Percentiles rank a stretch among this genome's conserved stretches.
Evolutionary conservation across 1,140 invertebrate genomes (phyloP).

Genomic region (Helicoverpa zea): DNA sequence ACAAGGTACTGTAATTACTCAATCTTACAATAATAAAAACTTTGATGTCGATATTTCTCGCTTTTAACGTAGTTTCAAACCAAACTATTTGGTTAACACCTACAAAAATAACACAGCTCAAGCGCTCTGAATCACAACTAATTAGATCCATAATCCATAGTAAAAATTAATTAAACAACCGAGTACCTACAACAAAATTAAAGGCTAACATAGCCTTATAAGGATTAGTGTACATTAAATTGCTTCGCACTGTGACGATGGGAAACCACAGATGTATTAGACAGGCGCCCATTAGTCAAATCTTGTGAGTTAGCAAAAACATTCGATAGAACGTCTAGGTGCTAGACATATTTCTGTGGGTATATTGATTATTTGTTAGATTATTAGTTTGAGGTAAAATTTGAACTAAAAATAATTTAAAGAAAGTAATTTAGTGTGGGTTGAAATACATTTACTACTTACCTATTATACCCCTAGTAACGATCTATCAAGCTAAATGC

Average conservation of each 20-base stretch:
- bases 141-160: background rate
- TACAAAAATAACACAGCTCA: background rate
- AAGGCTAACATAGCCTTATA: too few relatives aligned
- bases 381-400: background rate
- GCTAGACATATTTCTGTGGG: background rate
- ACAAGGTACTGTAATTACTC: too few relatives aligned
- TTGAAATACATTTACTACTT: too few relatives aligned
- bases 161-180: background rate
- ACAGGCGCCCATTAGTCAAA: slow-evolving; percentile 76
- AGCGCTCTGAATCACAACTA: background rate
- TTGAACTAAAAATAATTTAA: too few relatives aligned
- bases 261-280: slow-evolving; percentile 67
- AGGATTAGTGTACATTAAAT: slow-evolving; percentile 28
- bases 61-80: too few relatives aligned
- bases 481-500: too few relatives aligned
- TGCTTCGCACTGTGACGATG: slow-evolving; percentile 43
- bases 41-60: too few relatives aligned
- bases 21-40: too few relatives aligned
- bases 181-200: too few relatives aligned
- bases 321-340: slow-evolving; percentile 10
- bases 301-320: slow-evolving; percentile 75
- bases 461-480: too few relatives aligned
- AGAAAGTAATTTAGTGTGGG: too few relatives aligned
- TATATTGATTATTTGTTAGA: background rate
- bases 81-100: too few relatives aligned